Base-by-base conservation (phyloP, 2,797 vertebrate species). In the Cercopithecus petaurista region DNA sequence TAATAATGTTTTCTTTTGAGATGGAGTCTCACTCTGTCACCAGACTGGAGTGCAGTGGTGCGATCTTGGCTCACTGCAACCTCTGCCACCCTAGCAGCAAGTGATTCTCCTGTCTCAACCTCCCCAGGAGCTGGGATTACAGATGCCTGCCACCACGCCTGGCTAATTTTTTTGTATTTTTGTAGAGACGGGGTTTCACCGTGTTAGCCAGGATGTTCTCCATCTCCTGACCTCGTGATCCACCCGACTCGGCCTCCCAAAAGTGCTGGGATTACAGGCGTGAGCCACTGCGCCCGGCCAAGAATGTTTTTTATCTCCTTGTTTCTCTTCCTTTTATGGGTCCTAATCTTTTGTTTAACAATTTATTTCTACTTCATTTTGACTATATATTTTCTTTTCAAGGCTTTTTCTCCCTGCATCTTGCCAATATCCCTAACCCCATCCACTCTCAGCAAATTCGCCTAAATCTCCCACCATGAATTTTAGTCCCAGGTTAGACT, bases 401-500 rank as follows among this genome's bases (percentile, higher is more conserved):
- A 41, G 33, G 15, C n/a, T 76, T 85, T 88, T 81, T 72, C 5
- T 24, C 28, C 21, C 8, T 76, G 11, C 13, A 17, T 90, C 46
- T 91, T 95, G 59, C 90, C 95, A 94, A 64, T 70, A 48, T 83
- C 48, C 14, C 48, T 92, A 83, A 95, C 70, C 24, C 28, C 46
- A 88, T 87, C 5, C 41, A 90, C 39, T 14, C 39, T 81, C 80
- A 61, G 15, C 24, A 88, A 80, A 90, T 48, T 64, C 36, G 48
- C 59, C 33, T 90, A 83, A 95, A 70, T 89, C 91, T 84, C 52
- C 75, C 84, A 46, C 48, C 3, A 9, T 75, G 59, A 96, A 72
- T 90, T 93, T 77, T 94, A 94, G 86, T 91, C 82, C 77, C 82
- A 59, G 81, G 83, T 79, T 90, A 90, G 30, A 96, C 75, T 33